Evolutionary conservation across 2,113 vertebrate species (phyloP).

Genomic region (Esox niger): DNA sequence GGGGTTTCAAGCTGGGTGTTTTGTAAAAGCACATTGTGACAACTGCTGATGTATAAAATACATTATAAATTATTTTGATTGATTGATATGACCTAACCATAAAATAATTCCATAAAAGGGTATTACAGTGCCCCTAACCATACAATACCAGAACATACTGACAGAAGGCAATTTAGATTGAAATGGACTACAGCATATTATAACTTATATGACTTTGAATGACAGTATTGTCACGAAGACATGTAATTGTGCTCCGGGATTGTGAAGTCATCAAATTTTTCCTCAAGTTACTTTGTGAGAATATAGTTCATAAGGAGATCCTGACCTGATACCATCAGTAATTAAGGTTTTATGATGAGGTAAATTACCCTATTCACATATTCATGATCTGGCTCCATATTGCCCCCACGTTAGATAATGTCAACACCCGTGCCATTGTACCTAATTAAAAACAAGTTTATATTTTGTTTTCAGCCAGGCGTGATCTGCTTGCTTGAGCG

Average conservation of each 20-base stretch:
- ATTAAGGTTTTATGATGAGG: background rate
- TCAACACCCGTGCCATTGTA: background rate
- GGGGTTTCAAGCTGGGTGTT: no score
- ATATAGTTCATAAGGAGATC: background rate
- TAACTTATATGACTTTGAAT: background rate
- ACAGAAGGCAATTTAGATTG: background rate
- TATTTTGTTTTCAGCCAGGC: background rate
- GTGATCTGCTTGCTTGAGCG: no score
- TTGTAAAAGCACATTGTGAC: no score
- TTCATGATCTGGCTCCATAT: background rate
- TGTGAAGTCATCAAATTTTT: background rate
- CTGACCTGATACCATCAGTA: background rate
- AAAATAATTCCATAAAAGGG: no score
- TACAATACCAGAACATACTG: background rate
- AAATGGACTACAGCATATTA: background rate
- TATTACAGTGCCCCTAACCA: no score
- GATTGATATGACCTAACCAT: no score
- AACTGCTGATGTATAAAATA: no score
- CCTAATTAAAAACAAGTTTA: background rate
- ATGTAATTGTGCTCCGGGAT: background rate
- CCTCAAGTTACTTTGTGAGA: background rate
- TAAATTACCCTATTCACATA: background rate
- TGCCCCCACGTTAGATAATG: background rate
- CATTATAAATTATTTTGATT: no score
- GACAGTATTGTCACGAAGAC: background rate